Conservation (phyloP, 1,140 invertebrate species). For the Oedothorax gibbosus region DNA sequence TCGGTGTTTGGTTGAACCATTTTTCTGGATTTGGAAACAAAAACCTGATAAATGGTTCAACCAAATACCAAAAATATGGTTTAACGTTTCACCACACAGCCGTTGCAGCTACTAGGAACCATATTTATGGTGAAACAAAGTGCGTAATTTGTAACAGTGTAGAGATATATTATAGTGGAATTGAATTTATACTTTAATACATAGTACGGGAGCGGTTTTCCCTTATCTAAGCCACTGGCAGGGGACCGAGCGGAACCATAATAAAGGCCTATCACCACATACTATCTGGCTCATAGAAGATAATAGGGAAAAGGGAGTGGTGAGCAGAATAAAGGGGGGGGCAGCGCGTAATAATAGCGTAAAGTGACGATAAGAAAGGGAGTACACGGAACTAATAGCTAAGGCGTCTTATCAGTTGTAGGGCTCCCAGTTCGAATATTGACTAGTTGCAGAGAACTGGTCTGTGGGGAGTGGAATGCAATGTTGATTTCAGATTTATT, state of each 20-base stretch:
- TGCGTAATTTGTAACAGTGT: no score
- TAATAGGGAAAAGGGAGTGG: conserved; percentile 32
- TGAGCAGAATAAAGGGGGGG: conserved; percentile 29
- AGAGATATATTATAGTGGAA: no score
- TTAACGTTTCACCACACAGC: no score
- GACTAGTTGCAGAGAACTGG: conserved; percentile 49
- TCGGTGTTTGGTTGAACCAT: no score
- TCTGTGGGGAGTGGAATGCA: not conserved
- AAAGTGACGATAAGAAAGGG: conserved; percentile 46
- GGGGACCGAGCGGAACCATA: conserved; percentile 44
- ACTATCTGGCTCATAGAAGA: conserved; percentile 48
- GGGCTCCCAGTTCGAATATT: conserved; percentile 37
- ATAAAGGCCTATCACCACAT: conserved; percentile 53
- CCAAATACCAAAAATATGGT: no score
- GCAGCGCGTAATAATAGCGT: conserved; percentile 46
- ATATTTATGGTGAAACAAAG: no score
- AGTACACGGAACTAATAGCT: conserved; percentile 46
- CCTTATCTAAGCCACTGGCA: conserved; percentile 51
- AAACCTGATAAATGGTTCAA: no score
- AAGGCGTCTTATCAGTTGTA: conserved; percentile 45
- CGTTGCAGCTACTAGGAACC: no score
- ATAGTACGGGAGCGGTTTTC: conserved; percentile 36
- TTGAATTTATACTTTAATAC: no score
- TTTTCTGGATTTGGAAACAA: no score
- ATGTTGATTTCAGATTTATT: conserved; percentile 46